A percentile compares a stretch with the other conserved stretches of the same genome.
These are phyloP conservation scores for Zoanthus sansibaricus DNA, from an alignment of 92 coral and sea anemone species.

Conservation along the genomic window DNA sequence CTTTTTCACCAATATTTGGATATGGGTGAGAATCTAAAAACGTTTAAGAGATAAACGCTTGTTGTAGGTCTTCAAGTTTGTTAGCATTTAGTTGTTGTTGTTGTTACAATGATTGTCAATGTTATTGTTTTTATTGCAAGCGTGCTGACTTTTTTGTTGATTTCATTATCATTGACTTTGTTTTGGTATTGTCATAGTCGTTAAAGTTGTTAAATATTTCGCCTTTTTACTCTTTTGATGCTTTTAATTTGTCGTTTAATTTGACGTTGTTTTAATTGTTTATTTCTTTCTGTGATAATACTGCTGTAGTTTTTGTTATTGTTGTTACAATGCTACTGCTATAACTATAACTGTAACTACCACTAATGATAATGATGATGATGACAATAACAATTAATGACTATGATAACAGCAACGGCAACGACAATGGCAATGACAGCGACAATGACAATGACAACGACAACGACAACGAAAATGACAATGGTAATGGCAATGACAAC, in stretches of 20 bases:
- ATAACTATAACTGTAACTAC: background rate
- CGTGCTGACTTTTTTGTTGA: background rate
- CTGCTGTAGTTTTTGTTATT: background rate
- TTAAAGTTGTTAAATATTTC: background rate
- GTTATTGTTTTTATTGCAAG: background rate
- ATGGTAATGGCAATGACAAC: too few species aligned
- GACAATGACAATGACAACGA: too few species aligned
- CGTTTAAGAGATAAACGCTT: background rate
- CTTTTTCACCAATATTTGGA: slow-evolving; percentile 95
- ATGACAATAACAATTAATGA: too few species aligned
- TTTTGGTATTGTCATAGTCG: background rate
- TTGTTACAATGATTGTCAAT: background rate
- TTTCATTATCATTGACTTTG: background rate
- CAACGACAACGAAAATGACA: too few species aligned
- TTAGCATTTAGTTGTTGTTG: background rate
- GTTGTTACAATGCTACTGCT: background rate
- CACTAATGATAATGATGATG: too few species aligned
- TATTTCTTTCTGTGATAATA: background rate
- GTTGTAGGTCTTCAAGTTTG: background rate
- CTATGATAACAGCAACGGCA: too few species aligned
- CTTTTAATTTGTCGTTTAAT: too few species aligned
- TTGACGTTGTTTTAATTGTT: too few species aligned
- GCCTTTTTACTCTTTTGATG: background rate
- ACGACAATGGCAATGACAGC: too few species aligned
- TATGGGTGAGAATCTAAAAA: slow-evolving; percentile 68